These are phyloP conservation scores for Esox masquinongy DNA, from an alignment of 2,797 vertebrate genomes.

Conservation along the genomic window DNA sequence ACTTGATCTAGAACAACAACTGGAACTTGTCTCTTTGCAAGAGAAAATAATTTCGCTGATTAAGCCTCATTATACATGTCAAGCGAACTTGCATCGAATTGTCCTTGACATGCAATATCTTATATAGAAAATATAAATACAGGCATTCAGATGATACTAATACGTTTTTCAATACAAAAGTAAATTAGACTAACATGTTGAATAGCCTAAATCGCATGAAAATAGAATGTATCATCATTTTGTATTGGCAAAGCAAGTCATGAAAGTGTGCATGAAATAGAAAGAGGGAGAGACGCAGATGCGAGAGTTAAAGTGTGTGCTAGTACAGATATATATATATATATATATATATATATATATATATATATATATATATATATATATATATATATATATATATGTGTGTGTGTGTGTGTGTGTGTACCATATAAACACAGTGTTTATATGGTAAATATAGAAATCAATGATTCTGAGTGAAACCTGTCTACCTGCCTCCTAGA, in stretches of 20 bases:
- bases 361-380: too few species aligned
- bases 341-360: too few species aligned
- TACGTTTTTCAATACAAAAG: constrained; percentile 4
- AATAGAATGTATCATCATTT: neutral
- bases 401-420: too few species aligned
- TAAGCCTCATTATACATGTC: constrained; percentile 83
- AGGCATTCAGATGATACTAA: constrained; percentile 61
- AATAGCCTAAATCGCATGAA: neutral
- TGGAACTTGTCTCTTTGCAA: constrained; percentile 81
- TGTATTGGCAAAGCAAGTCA: neutral
- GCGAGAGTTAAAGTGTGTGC: neutral
- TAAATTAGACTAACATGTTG: constrained; percentile 3
- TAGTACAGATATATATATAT: neutral
- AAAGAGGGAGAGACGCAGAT: neutral
- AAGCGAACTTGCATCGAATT: constrained; percentile 80
- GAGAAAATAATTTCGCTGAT: constrained; percentile 85
- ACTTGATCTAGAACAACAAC: constrained; percentile 86
- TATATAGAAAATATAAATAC: constrained; percentile 73
- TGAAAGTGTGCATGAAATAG: neutral
- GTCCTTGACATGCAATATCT: constrained; percentile 73
- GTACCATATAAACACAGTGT: neutral
- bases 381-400: too few species aligned
- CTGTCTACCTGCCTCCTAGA: neutral
- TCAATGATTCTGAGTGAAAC: neutral
- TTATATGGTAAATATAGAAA: neutral